Percentiles rank a stretch among this genome's conserved stretches.
phyloP scores from a whole-genome alignment of 2,888 invertebrate species.

The Drosophila sordidapex region DNA sequence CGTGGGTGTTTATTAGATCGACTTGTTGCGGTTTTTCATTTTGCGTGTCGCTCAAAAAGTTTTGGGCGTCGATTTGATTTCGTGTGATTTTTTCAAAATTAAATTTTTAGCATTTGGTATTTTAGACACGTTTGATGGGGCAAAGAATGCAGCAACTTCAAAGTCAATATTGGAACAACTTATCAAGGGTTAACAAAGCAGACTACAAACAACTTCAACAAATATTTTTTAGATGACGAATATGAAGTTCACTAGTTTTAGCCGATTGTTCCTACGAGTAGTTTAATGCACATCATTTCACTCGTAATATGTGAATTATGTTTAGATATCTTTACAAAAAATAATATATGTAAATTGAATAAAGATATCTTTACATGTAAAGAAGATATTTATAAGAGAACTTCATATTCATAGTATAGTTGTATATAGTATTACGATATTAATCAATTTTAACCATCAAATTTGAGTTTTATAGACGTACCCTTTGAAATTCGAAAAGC shows the following conservation, averaged over 20 bases:
- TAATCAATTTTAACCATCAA: rapidly evolving
- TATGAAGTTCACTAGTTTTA: background rate
- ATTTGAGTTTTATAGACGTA: background rate
- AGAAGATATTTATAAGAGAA: background rate
- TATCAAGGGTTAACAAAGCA: slow-evolving; percentile 28
- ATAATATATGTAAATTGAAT: background rate
- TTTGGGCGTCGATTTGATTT: slow-evolving; percentile 55
- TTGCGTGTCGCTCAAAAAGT: slow-evolving; percentile 30
- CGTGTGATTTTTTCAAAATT: slow-evolving; percentile 54
- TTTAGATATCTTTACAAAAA: background rate
- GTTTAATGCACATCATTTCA: background rate
- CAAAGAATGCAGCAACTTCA: slow-evolving; percentile 33
- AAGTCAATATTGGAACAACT: slow-evolving; percentile 20
- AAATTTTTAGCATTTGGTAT: slow-evolving; percentile 51
- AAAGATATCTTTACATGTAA: background rate
- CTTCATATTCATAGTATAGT: background rate
- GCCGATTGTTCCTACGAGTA: background rate
- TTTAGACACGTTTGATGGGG: slow-evolving; percentile 44
- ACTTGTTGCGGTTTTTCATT: slow-evolving; percentile 61
- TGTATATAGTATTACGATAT: background rate
- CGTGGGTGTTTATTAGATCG: slow-evolving; percentile 64
- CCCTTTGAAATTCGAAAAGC: background rate
- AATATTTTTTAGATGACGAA: background rate
- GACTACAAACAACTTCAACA: slow-evolving; percentile 1
- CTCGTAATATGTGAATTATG: background rate